Percentiles rank a stretch among this genome's conserved stretches.
phyloP scores from a whole-genome alignment of 2,797 vertebrate genomes.

The Falco concolor region DNA sequence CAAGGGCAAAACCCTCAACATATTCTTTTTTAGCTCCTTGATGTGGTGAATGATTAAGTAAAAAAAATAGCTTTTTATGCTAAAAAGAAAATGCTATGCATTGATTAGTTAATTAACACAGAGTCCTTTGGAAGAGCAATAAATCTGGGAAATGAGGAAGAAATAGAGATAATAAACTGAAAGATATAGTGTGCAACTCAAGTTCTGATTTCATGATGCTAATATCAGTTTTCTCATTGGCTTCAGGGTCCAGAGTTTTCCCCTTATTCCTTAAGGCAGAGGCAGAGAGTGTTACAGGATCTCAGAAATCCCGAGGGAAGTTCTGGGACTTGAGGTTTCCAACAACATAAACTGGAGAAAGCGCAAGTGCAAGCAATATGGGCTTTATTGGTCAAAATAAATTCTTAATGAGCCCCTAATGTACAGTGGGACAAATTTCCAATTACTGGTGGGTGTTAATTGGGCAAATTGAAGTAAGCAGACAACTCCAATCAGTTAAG shows the following conservation, averaged over 20 bases:
- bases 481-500: not conserved
- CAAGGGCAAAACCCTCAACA: constrained; percentile 56
- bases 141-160: constrained; percentile 25
- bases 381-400: not conserved
- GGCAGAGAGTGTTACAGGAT: not conserved
- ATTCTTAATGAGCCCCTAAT: not conserved
- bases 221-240: not conserved
- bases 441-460: not conserved
- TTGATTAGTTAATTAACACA: constrained; percentile 17
- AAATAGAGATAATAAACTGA: not conserved
- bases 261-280: not conserved
- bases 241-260: not conserved
- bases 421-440: not conserved
- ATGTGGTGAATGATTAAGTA: constrained; percentile 20
- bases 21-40: constrained; percentile 59
- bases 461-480: not conserved
- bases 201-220: not conserved
- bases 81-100: constrained; percentile 9
- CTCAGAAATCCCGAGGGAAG: not conserved
- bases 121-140: constrained; percentile 13
- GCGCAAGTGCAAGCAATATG: not conserved
- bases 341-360: not conserved
- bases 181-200: not conserved
- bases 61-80: constrained; percentile 30
- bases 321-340: not conserved